Evolutionary conservation across 2,113 vertebrate species (phyloP), one percentile per base, ranked within the genome.

Genomic region (Gymnobelideus leadbeateri): DNA sequence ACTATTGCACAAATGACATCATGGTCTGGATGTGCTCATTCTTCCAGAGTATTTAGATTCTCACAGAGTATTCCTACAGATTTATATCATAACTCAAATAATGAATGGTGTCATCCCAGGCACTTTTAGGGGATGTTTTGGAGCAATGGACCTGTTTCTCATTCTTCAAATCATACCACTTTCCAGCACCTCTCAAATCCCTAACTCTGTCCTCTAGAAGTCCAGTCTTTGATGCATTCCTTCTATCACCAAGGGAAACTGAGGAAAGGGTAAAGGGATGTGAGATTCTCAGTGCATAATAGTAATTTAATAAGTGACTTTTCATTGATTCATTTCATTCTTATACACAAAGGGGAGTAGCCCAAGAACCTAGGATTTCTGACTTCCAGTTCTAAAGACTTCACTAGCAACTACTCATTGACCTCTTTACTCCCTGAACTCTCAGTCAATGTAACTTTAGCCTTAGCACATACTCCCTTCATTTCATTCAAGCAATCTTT

Each of bases 401-500:
- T 43, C 11, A 50, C 6, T 25, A 92, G 24, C 8, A 92, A 1
- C 43, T 93, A 28, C n/a, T 84, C 77, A 46, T 16, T 92, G 90
- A 94, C 9, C 51, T 16, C 26, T 25, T n/a, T n/a, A 55, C 10
- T 6, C 50, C 52, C 14, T 55, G 93, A 3, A 94, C 95, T 93
- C 55, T 92, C 49, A 92, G 28, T 46, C 47, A 68, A 46, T 57
- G 90, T 37, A 24, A 53, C 26, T 92, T 46, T 91, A 11, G 14
- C 92, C 52, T 50, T 95, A 23, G 92, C 90, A 91, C 26, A 52
- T 19, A 5, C 47, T 93, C 90, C 89, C 91, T 92, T 61, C 61
- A 93, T 96, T 96, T 96, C 94, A 92, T 46, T 95, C 57, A 89
- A 51, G 91, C 91, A 93, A 96, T 96, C 94, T 94, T 53, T 54